Base-by-base conservation (phyloP, 2,797 vertebrate genomes). In the Pipistrellus pygmaeus region DNA sequence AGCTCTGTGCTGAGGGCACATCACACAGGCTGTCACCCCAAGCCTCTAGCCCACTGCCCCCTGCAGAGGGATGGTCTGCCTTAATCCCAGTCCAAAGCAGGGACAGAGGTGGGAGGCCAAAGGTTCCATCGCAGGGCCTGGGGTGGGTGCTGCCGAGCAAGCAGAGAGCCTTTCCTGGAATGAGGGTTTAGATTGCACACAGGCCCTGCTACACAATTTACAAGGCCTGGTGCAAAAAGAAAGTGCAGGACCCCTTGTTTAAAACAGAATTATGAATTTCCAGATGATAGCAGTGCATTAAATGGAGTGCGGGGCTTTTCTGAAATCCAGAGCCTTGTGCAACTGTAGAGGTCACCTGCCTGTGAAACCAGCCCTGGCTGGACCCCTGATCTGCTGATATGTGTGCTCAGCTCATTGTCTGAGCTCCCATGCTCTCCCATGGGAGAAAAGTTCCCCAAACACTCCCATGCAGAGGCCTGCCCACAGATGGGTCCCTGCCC, bases 381-480 rank as follows among this genome's bases (percentile, higher is more conserved):
- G 10, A 21, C 1, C 8, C 64, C 30, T 35, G 21, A 68, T 68
- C 8, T 27, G 35, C 73, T 30, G 4, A 41, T 41, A 9, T 0
- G 7, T 18, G 57, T 32, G n/a, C 41, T 81, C 46, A 12, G 41
- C 4, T 38, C 2, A 15, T 0, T 1, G 48, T 53, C 73, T 35
- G 2, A 60, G 25, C 25, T 60, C 57, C 11, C 57, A 60, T 6
- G 35, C n/a, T 83, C 5, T 46, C 35, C 3, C 15, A 35, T 1
- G 25, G 21, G 32, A 84, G 66, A 30, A 20, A 53, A 60, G 77
- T 18, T 18, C 41, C 10, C 46, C 10, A 8, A 51, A 46, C 17
- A 17, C 9, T 12, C n/a, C 0, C 0, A 35, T 5, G 13, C 48
- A 25, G 35, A 90, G 64, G 27, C 48, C 32, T 0, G 4, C 60